Conservation (phyloP, 1,140 invertebrate genomes). For the Chionoecetes opilio region DNA sequence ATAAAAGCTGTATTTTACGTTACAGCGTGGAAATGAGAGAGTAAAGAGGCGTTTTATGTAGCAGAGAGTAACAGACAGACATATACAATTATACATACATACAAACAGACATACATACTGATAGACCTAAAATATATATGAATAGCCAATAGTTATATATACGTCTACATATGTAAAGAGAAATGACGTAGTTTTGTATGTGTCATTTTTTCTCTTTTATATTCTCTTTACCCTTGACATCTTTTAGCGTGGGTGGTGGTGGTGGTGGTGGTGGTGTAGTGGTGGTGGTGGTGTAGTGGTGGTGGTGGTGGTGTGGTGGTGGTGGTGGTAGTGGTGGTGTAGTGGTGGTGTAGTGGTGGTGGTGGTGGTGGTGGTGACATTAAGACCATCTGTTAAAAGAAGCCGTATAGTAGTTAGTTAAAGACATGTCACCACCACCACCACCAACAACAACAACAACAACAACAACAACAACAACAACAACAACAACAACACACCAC, state of each 20-base stretch:
- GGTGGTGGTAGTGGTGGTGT: not conserved
- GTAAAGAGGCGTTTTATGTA: too few species aligned
- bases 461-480: not conserved
- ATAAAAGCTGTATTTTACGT: too few species aligned
- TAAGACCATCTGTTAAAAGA: not conserved
- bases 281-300: not conserved
- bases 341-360: not conserved
- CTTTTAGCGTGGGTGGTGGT: not conserved
- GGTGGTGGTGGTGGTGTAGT: too few species aligned
- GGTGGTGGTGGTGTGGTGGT: not conserved
- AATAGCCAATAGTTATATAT: not conserved
- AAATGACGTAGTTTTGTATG: not conserved
- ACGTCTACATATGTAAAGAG: too few species aligned
- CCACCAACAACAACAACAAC: not conserved
- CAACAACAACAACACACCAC: too few species aligned
- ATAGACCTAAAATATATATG: not conserved
- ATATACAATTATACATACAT: not conserved
- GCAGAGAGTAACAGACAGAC: too few species aligned
- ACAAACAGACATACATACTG: not conserved
- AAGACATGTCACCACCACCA: not conserved
- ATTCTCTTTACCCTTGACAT: not conserved
- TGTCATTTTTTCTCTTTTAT: not conserved
- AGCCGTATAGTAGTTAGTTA: not conserved
- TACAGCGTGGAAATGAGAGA: too few species aligned
- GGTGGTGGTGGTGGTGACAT: not conserved